Evolutionary conservation across 2,797 vertebrate genomes (phyloP), one percentile per base, ranked within the genome.

Genomic region (Philypnodon macrostomus): DNA sequence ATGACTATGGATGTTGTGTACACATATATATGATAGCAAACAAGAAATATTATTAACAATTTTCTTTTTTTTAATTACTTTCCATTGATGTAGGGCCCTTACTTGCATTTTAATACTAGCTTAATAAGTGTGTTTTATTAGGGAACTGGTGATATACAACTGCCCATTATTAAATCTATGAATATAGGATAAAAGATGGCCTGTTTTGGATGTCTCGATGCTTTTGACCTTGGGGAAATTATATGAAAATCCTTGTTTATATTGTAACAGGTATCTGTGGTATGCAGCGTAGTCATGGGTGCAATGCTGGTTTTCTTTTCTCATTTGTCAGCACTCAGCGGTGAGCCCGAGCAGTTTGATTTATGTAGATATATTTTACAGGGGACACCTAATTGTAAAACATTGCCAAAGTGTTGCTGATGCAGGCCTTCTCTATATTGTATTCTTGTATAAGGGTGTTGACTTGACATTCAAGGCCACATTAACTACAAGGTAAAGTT

Each of bases 401-500:
- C n/a, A 26, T 34, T 36, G 23, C 16, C n/a, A 13, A 36, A n/a
- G 12, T 46, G 8, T n/a, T 57, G 37, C 46, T 35, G 36, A 53
- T 46, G 41, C 7, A 13, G 11, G 21, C 13, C 40, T 35, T 47
- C 34, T 13, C 8, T 46, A 2, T 46, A 2, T 39, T 31, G 5
- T 46, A 23, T 18, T 42, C n/a, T 19, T 36, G 37, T 55, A 10
- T 12, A 37, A 53, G 17, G 2, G 18, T 37, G 4, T 29, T 51
- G 34, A 55, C 54, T 36, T 60, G 37, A 54, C 57, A 39, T 63
- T 67, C 26, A 57, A 54, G 49, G 10, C 17, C 16, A 53, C 12
- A 10, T 41, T 40, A 30, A 17, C 34, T 31, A 17, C 34, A 16
- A 41, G 23, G 45, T 36, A 12, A 48, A 36, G 41, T 33, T 39